phyloP scores from a whole-genome alignment of 2,797 vertebrate species.

The Rhynchonycteris naso region DNA sequence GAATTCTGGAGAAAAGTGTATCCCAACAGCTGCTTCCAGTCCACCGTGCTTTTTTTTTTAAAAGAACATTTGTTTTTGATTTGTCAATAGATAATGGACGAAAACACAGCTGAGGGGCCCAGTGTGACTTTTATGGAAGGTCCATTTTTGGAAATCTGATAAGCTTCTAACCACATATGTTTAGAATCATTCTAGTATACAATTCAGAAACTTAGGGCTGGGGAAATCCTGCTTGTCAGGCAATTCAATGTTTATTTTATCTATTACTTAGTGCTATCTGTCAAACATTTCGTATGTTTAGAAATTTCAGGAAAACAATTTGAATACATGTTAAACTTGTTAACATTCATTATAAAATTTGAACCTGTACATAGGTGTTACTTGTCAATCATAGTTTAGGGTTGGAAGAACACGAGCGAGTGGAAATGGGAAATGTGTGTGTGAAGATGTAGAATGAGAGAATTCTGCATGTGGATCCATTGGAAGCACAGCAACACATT shows the following conservation, averaged over 20 bases:
- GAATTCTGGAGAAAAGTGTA: constrained; percentile 85
- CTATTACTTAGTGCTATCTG: constrained; percentile 73
- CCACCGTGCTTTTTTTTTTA: constrained; percentile 80
- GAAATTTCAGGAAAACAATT: constrained; percentile 50
- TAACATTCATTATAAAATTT: background rate
- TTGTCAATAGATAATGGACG: constrained; percentile 92
- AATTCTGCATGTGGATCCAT: background rate
- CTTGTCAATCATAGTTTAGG: background rate
- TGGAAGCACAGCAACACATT: background rate
- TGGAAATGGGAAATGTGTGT: background rate
- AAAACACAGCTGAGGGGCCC: constrained; percentile 88
- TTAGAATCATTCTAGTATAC: constrained; percentile 84
- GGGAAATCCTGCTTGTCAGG: constrained; percentile 66
- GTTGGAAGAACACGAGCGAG: background rate
- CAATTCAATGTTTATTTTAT: constrained; percentile 80
- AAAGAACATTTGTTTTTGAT: constrained; percentile 89
- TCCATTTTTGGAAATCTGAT: constrained; percentile 86
- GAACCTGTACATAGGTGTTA: background rate
- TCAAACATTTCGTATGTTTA: constrained; percentile 57
- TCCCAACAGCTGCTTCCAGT: constrained; percentile 92
- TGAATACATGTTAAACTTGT: constrained; percentile 21
- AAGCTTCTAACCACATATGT: constrained; percentile 84
- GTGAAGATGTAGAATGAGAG: background rate
- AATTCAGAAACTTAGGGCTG: constrained; percentile 75
- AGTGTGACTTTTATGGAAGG: constrained; percentile 85